Conservation (phyloP, 1,140 invertebrate species). For the Heliconius melpomene region DNA sequence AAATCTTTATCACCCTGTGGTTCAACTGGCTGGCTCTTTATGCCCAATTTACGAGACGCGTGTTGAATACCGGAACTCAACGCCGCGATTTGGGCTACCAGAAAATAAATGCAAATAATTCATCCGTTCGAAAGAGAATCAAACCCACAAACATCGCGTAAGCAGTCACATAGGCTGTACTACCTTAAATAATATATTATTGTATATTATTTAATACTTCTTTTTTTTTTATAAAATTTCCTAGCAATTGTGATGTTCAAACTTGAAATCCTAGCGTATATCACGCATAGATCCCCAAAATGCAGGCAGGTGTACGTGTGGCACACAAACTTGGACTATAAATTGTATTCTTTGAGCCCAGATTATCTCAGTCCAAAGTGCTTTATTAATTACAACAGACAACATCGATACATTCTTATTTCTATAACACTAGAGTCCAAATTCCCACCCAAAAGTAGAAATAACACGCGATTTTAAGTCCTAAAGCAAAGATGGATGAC, state of each 20-base stretch:
- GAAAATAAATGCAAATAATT: no score
- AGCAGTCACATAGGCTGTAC: no score
- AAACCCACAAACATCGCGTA: no score
- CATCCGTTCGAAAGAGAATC: no score
- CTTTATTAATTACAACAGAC: constrained; percentile 33
- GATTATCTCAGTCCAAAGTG: constrained; percentile 33
- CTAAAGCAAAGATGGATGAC: constrained; percentile 33
- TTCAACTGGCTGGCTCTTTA: no score
- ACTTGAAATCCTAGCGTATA: background rate
- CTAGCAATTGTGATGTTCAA: background rate
- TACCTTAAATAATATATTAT: no score
- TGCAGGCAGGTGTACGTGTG: constrained; percentile 13
- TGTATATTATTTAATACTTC: no score
- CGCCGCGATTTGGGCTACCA: no score
- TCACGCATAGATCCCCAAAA: constrained; percentile 3
- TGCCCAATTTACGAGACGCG: no score
- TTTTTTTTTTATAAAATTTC: background rate
- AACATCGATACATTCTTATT: constrained; percentile 19
- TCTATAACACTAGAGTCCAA: background rate
- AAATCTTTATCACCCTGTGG: no score
- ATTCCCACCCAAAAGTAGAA: constrained; percentile 2
- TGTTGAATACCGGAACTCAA: no score
- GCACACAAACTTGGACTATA: constrained; percentile 24
- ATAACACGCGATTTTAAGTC: constrained; percentile 30
- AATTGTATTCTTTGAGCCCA: constrained; percentile 30